A percentile compares a stretch with the other conserved stretches of the same genome.
Conservation (phyloP, 2,797 vertebrate species). For the Hybognathus amarus region DNA sequence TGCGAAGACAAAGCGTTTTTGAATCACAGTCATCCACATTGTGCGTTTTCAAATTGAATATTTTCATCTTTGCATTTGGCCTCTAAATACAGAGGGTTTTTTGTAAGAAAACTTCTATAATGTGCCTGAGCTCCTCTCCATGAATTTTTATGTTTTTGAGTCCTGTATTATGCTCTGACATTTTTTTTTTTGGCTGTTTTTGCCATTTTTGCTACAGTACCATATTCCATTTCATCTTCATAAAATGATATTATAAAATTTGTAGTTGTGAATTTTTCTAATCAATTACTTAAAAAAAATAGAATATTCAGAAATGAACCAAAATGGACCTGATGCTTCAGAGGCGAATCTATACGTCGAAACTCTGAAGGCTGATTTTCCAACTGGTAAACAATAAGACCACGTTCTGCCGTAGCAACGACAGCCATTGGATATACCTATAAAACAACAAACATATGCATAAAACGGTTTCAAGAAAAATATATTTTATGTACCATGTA, state of each 20-base stretch:
- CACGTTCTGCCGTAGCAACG: slow-evolving; percentile 96
- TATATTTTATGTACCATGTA: background rate
- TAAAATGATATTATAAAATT: background rate
- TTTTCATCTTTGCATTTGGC: background rate
- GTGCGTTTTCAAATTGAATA: background rate
- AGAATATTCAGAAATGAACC: background rate
- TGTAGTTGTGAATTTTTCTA: background rate
- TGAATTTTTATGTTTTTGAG: background rate
- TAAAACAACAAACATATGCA: background rate
- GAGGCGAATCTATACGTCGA: slow-evolving; percentile 94
- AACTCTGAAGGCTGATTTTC: slow-evolving; percentile 98
- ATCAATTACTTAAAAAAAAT: background rate
- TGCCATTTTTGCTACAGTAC: background rate
- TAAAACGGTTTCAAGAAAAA: background rate
- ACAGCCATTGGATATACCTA: slow-evolving; percentile 98
- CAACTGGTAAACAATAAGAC: slow-evolving; percentile 95
- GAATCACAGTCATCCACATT: background rate
- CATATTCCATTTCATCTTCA: background rate
- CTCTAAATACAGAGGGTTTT: background rate
- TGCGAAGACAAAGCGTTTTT: background rate
- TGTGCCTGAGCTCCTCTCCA: background rate
- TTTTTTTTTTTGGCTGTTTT: background rate
- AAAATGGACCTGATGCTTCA: slow-evolving; percentile 92
- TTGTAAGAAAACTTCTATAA: background rate
- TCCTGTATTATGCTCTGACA: fast-evolving